Conservation (phyloP, 2,797 vertebrate species). For the Macropodus opercularis region DNA sequence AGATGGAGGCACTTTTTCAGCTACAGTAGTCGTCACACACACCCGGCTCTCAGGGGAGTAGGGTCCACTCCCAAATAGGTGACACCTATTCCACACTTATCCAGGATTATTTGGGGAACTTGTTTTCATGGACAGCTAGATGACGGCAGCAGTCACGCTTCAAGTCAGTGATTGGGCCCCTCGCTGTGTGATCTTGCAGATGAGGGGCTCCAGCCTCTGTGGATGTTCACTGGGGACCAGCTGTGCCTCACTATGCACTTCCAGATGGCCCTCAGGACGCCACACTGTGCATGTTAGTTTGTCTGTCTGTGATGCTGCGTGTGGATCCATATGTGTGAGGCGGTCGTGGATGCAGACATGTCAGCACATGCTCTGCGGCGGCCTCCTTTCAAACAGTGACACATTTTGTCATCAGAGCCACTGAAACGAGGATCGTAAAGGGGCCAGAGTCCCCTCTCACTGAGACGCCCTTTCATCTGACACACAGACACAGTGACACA, state of each 20-base stretch:
- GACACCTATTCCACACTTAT: conserved; percentile 24
- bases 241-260: conserved; percentile 65
- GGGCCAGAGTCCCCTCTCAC: conserved; percentile 44
- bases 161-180: conserved; percentile 40
- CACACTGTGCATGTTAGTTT: conserved; percentile 40
- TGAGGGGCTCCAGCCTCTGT: conserved; percentile 43
- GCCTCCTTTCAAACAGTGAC: conserved; percentile 66
- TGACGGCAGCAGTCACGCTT: conserved; percentile 8
- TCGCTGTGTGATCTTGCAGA: conserved; percentile 58
- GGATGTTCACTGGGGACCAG: conserved; percentile 70
- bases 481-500: conserved; percentile 7
- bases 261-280: conserved; percentile 71
- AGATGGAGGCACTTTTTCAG: conserved; percentile 73
- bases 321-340: conserved; percentile 38
- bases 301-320: conserved; percentile 22
- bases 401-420: conserved; percentile 71
- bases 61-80: conserved; percentile 36
- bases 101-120: conserved; percentile 28
- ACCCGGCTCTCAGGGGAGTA: conserved; percentile 21
- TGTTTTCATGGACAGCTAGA: conserved; percentile 25
- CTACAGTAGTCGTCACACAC: conserved; percentile 57
- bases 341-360: conserved; percentile 70
- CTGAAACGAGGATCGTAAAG: conserved; percentile 46
- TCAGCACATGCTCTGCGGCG: conserved; percentile 62
- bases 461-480: conserved; percentile 54